Evolutionary conservation across 2,113 vertebrate species (phyloP), one percentile per base, ranked within the genome.

Genomic region (Plectropomus leopardus): DNA sequence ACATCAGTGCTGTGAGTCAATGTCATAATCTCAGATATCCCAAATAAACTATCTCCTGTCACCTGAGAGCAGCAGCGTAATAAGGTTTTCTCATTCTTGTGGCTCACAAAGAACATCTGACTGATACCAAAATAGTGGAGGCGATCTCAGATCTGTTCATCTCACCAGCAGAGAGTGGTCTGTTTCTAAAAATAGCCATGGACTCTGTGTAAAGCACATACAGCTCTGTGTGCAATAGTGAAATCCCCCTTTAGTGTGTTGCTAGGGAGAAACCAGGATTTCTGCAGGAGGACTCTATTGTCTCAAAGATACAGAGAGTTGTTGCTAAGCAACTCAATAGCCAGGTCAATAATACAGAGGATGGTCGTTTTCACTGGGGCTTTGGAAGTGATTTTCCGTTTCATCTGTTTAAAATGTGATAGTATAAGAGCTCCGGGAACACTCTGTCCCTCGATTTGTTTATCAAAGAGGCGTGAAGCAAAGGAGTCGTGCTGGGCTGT

Each of bases 311-410:
- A 86, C 45, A 28, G 26, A 86, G 63, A 57, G 66, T 67, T 83
- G 94, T 95, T 95, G 94, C 95, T 85, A 93, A 73, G 94, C 93
- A 94, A 95, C 94, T 57, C 66, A 1, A 19, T 40, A 40, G 84
- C 72, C 78, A 9, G 90, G 91, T 95, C 93, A 94, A 86, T 93
- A 88, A 84, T 64, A 92, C 68, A 69, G 86, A 78, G 65, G 79
- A 73, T 77, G 76, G 44, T 71, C 13, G 50, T 71, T 68, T 84
- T 84, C 74, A 28, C 61, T 59, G 42, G 66, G 55, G 81, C 72
- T 86, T 78, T 82, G 72, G 76, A 30, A 90, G 78, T 66, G 69
- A 87, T 89, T 91, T 93, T 93, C 79, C 30, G 32, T 90, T 92
- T 88, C 82, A 85, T 79, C 57, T 65, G 48, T 86, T 93, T 51